Base-by-base conservation (phyloP, 2,113 vertebrate genomes). In the Hippocampus barbouri region DNA sequence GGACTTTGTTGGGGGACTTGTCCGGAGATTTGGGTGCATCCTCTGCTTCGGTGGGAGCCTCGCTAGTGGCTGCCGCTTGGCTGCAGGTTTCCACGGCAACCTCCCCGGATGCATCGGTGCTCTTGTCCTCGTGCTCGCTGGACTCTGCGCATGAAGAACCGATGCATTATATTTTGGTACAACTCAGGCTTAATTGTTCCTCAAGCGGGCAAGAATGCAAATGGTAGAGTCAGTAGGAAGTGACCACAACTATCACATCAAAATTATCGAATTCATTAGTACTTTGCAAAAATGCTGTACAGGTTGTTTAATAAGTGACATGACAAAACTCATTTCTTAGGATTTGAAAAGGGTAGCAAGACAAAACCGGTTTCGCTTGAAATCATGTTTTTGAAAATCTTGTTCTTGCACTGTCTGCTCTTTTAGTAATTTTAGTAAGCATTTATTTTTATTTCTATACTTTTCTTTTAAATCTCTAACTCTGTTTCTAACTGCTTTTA, bases 81-180 rank as follows among this genome's bases (percentile, higher is more conserved):
- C 91, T 67, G 75, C 86, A 87, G 85, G 89, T 81, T 92, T 97
- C 90, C 91, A 93, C 83, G 27, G 94, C 90, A 56, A 89, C 92
- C 83, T 99, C 97, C 85, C 91, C 96, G 15, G 95, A 95, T 87
- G 92, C 94, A 81, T 94, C 95, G 78, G 94, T 94, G 91, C 94
- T 95, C 88, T 97, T 99, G 86, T 98, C 97, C 91, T 98, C 97
- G 79, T 96, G 96, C 86, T 98, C 97, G 85, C 97, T 98, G 78
- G 96, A 97, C 91, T 99, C 97, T 99, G 87, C 51, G 84, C 87
- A 73, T 65, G 3, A 65, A 5, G 20, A 20, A 68, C 51, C 51
- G 2, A 3, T 53, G 51, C 20, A 3, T 53, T 53, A 53, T 60
- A 30, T 51, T 60, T 61, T 16, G 27, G 15, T 11, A 16, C 25